Conservation (phyloP, 2,888 invertebrate genomes). For the Athetis lepigone region DNA sequence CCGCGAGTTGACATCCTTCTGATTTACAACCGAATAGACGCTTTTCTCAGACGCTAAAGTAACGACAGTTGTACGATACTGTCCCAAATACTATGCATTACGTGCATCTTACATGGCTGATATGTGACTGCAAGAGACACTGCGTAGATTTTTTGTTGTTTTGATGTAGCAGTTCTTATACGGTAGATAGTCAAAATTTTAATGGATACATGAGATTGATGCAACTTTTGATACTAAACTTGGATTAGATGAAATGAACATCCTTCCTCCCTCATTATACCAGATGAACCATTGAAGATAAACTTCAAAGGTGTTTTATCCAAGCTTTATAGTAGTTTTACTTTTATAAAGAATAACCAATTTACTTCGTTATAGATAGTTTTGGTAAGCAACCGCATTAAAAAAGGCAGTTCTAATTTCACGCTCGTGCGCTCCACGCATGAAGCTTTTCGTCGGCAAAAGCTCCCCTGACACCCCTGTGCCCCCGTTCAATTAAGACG, state of each 20-base stretch:
- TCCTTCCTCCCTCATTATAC: too few relatives aligned
- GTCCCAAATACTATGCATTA: slow-evolving; percentile 26
- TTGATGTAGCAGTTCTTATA: background rate
- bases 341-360: background rate
- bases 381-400: slow-evolving; percentile 38
- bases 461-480: slow-evolving; percentile 67
- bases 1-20: slow-evolving; percentile 61
- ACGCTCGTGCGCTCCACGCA: slow-evolving; percentile 61
- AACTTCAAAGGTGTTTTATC: background rate
- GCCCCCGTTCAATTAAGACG: slow-evolving; percentile 69
- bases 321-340: background rate
- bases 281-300: background rate
- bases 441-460: slow-evolving; percentile 62
- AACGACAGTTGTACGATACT: slow-evolving; percentile 57
- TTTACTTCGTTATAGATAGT: slow-evolving; percentile 15
- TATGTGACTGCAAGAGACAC: background rate
- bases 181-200: background rate
- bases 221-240: background rate
- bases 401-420: slow-evolving; percentile 66
- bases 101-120: slow-evolving; percentile 5
- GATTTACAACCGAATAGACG: slow-evolving; percentile 61
- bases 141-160: background rate
- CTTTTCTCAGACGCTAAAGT: slow-evolving; percentile 54
- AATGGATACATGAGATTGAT: background rate
- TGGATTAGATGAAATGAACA: background rate